Percentiles rank a stretch among this genome's conserved stretches.
These are phyloP conservation scores for Antennarius striatus DNA, from an alignment of 2,113 vertebrate species.

Conservation along the genomic window DNA sequence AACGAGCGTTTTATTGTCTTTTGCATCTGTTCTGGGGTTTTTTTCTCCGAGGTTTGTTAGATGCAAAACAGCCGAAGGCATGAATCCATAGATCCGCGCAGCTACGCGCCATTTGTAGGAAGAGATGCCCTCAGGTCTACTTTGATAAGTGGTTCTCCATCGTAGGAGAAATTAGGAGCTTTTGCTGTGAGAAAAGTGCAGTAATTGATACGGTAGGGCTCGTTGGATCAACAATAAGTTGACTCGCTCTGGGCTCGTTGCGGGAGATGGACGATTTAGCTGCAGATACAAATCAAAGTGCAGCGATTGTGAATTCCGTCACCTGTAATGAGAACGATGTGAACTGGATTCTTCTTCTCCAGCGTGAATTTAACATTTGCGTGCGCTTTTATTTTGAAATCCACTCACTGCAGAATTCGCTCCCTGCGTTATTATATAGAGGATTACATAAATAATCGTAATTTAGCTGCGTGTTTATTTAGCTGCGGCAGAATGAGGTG, in stretches of 20 bases:
- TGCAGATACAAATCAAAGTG: slow-evolving; percentile 45
- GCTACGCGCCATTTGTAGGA: slow-evolving; percentile 18
- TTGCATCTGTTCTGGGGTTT: slow-evolving; percentile 7
- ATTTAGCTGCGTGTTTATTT: too few species aligned
- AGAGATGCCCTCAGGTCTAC: slow-evolving; percentile 18
- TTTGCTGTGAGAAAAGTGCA: slow-evolving; percentile 39
- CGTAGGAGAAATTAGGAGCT: slow-evolving; percentile 30
- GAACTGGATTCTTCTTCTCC: not conserved
- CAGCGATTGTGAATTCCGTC: slow-evolving; percentile 43
- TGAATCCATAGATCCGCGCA: slow-evolving; percentile 31
- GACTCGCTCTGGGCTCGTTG: slow-evolving; percentile 25
- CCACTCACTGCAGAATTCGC: too few species aligned
- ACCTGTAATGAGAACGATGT: slow-evolving; percentile 25
- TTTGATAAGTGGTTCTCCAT: slow-evolving; percentile 39
- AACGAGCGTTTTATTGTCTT: not conserved
- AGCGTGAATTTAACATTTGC: not conserved
- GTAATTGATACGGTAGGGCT: slow-evolving; percentile 47
- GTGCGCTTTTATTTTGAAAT: too few species aligned
- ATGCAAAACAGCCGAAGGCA: slow-evolving; percentile 19
- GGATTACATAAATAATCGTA: too few species aligned
- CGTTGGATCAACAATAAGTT: slow-evolving; percentile 55
- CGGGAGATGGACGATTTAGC: slow-evolving; percentile 50
- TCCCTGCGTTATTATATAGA: too few species aligned
- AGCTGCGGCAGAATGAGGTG: too few species aligned
- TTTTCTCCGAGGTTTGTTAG: not conserved